These are phyloP conservation scores for Campoletis raptor DNA, from an alignment of 2,888 invertebrate species.

Conservation along the genomic window DNA sequence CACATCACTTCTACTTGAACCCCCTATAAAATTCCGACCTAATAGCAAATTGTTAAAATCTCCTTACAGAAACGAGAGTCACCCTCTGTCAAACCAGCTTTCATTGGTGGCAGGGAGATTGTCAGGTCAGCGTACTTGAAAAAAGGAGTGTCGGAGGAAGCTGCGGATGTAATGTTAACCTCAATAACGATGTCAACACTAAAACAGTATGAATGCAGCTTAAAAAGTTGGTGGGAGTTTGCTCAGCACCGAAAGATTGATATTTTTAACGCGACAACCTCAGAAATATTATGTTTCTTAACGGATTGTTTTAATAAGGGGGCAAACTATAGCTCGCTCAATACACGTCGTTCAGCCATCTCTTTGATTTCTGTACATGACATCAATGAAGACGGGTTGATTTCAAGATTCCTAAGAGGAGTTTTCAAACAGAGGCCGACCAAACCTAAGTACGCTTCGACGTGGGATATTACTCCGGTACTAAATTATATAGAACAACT, in stretches of 20 bases:
- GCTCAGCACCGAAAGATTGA: background rate
- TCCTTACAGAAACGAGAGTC: background rate
- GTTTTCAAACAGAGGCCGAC: constrained; percentile 61
- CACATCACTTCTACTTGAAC: background rate
- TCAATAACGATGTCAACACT: constrained; percentile 2
- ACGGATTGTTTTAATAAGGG: constrained; percentile 45
- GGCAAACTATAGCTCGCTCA: background rate
- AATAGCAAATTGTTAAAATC: constrained; percentile 8
- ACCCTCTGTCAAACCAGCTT: constrained; percentile 4
- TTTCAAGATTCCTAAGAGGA: constrained; percentile 64
- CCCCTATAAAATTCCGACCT: constrained; percentile 6
- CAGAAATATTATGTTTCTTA: constrained; percentile 54
- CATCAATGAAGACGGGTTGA: constrained; percentile 53
- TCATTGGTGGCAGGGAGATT: constrained; percentile 15
- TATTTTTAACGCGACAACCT: constrained; percentile 17
- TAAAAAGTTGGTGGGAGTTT: background rate
- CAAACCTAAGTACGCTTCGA: constrained; percentile 57
- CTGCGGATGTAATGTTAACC: background rate
- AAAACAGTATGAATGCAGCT: background rate
- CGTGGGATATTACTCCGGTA: constrained; percentile 64
- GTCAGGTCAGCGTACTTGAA: constrained; percentile 8
- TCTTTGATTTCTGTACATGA: constrained; percentile 58
- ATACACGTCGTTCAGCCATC: constrained; percentile 49
- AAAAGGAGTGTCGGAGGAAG: background rate
- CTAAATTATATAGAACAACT: constrained; percentile 57